Conservation (phyloP, 2,113 vertebrate species). For the Heterochromis multidens region DNA sequence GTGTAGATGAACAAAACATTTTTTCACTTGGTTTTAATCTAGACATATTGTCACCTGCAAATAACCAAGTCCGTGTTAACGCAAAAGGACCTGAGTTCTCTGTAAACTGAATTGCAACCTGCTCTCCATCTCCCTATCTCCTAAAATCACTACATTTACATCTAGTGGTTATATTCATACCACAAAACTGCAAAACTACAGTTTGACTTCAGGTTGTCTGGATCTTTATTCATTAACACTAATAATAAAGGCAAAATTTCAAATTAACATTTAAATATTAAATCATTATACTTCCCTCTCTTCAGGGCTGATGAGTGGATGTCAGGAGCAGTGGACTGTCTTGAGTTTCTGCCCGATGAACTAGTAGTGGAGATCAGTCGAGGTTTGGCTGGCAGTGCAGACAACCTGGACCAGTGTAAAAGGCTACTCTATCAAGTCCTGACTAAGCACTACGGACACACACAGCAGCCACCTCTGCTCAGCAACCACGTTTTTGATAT, state of each 20-base stretch:
- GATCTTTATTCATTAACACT: not conserved
- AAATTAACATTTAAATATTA: not conserved
- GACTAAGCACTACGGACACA: conserved; percentile 81
- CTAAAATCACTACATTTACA: not conserved
- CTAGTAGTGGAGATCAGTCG: conserved; percentile 92
- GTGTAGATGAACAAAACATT: no score
- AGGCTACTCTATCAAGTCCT: conserved; percentile 85
- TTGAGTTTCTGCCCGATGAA: conserved; percentile 91
- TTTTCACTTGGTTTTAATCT: no score
- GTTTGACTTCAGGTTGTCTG: not conserved
- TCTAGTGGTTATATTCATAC: not conserved
- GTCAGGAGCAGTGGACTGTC: conserved; percentile 87
- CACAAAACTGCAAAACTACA: not conserved
- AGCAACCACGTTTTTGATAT: conserved; percentile 87
- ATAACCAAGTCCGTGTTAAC: not conserved
- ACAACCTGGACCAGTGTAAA: conserved; percentile 81
- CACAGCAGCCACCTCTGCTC: conserved; percentile 82
- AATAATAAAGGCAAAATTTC: not conserved
- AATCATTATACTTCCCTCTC: not conserved
- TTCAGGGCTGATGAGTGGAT: conserved; percentile 92
- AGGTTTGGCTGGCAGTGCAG: conserved; percentile 80
- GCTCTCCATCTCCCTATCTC: no score
- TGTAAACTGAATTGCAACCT: no score
- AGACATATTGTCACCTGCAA: not conserved
- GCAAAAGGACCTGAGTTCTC: no score